Percentiles rank a stretch among this genome's conserved stretches.
These are phyloP conservation scores for Cherax destructor DNA, from an alignment of 1,140 invertebrate species.

Conservation along the genomic window DNA sequence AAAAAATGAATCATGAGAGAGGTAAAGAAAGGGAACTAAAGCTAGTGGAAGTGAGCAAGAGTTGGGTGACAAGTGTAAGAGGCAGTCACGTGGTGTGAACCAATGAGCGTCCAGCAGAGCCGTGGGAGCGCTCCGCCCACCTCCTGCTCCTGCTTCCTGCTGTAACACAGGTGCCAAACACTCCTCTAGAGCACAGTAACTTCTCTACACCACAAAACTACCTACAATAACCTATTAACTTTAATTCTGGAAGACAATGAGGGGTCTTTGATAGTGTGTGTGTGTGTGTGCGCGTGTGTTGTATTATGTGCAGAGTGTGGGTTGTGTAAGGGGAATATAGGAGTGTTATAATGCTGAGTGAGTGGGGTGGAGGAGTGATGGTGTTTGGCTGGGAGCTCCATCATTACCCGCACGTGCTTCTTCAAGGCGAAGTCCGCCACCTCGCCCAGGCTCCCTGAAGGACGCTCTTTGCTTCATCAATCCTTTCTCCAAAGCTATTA, in stretches of 20 bases:
- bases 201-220: background rate
- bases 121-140: constrained; percentile 65
- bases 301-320: no score
- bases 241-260: no score
- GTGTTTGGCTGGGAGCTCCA: constrained; percentile 46
- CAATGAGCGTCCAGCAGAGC: constrained; percentile 51
- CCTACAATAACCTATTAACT: background rate
- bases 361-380: constrained; percentile 29
- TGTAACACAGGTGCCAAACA: constrained; percentile 54
- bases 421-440: constrained; percentile 58
- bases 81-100: constrained; percentile 55
- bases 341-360: constrained; percentile 10
- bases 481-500: no score
- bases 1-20: no score
- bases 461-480: constrained; percentile 9
- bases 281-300: no score
- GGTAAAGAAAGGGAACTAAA: background rate
- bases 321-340: background rate
- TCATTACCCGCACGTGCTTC: constrained; percentile 67
- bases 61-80: background rate
- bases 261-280: no score
- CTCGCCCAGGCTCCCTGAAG: constrained; percentile 45
- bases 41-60: background rate
- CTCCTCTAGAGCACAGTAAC: background rate
- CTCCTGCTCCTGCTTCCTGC: constrained; percentile 53